Evolutionary conservation across 2,797 vertebrate species (phyloP).

Genomic region (Cynodonichthys magdalenae): DNA sequence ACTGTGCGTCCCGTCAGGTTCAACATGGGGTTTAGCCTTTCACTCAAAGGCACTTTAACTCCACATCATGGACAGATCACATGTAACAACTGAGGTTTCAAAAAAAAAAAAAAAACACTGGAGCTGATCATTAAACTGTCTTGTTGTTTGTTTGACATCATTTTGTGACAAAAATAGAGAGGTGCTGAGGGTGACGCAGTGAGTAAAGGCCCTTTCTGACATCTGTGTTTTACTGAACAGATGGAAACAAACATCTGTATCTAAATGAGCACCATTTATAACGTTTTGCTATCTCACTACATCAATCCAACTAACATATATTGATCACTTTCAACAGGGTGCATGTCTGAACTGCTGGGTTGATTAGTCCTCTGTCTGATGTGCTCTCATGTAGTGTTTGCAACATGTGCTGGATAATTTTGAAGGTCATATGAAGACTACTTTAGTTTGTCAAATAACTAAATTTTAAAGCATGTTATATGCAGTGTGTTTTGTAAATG

Average conservation of each 20-base stretch:
- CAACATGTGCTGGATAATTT: too few species aligned
- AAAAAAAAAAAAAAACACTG: not conserved
- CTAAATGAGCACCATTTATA: not conserved
- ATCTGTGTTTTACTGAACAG: constrained; percentile 4
- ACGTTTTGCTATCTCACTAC: not conserved
- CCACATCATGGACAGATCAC: not conserved
- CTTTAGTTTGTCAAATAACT: too few species aligned
- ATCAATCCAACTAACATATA: not conserved
- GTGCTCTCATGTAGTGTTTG: too few species aligned
- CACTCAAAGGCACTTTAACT: not conserved
- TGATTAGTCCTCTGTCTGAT: too few species aligned
- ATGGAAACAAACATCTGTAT: constrained; percentile 1
- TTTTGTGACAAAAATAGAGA: not conserved
- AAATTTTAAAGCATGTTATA: too few species aligned
- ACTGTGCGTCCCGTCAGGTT: not conserved
- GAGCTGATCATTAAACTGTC: constrained; percentile 28
- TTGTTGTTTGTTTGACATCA: not conserved
- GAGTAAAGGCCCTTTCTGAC: not conserved
- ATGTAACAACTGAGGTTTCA: not conserved
- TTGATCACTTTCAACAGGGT: too few species aligned
- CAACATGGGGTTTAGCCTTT: not conserved
- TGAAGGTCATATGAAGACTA: too few species aligned
- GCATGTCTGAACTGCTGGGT: too few species aligned
- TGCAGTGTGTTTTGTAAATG: too few species aligned
- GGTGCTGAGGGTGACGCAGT: not conserved